Percentiles rank a stretch among this genome's conserved stretches.
Evolutionary conservation across 2,888 invertebrate genomes (phyloP).

Genomic region (Tinea semifulvella): DNA sequence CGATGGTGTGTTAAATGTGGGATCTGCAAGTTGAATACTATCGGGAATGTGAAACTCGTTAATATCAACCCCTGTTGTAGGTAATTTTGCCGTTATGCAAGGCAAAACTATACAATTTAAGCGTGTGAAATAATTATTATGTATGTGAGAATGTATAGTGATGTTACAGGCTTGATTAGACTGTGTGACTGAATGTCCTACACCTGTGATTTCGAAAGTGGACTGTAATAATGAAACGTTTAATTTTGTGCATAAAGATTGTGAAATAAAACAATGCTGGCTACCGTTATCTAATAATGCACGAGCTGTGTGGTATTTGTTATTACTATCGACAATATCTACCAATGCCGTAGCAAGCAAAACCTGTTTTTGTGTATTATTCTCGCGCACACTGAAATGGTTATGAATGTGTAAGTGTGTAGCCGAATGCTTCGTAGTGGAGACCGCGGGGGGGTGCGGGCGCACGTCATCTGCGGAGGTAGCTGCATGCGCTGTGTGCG

Average conservation of each 20-base stretch:
- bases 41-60: background rate
- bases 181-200: slow-evolving; percentile 15
- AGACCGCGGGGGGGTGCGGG: too few relatives aligned
- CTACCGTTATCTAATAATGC: slow-evolving; percentile 12
- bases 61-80: background rate
- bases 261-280: slow-evolving; percentile 16
- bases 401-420: too few relatives aligned
- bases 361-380: too few relatives aligned
- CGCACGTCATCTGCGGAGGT: too few relatives aligned
- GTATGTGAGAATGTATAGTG: slow-evolving; percentile 9
- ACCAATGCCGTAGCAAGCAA: too few relatives aligned
- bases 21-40: slow-evolving; percentile 19
- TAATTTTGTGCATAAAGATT: slow-evolving; percentile 16
- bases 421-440: too few relatives aligned
- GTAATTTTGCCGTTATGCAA: slow-evolving; percentile 2
- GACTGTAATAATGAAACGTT: slow-evolving; percentile 18
- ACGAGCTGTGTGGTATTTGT: too few relatives aligned
- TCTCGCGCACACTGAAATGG: too few relatives aligned
- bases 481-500: too few relatives aligned
- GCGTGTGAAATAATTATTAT: background rate
- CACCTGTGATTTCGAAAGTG: slow-evolving; percentile 18
- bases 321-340: too few relatives aligned
- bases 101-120: slow-evolving; percentile 18
- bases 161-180: background rate
- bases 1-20: slow-evolving; percentile 17